phyloP scores from a whole-genome alignment of 2,888 invertebrate genomes.

The Heliconius erato region DNA sequence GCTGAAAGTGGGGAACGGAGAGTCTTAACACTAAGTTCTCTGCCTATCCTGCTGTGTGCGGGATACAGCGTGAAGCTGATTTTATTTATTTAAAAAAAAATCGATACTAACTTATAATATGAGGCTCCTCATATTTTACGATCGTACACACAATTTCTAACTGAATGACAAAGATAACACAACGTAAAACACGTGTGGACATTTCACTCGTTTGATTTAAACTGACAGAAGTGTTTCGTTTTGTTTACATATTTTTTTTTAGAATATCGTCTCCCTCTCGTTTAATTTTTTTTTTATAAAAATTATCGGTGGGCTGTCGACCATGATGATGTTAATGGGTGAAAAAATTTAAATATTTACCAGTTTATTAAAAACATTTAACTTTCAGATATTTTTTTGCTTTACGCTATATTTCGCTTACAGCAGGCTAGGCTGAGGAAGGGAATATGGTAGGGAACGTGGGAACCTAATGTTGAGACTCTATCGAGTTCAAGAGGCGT shows the following conservation, averaged over 20 bases:
- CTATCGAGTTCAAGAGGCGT: too few species aligned
- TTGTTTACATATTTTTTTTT: constrained; percentile 10
- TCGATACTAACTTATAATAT: constrained; percentile 31
- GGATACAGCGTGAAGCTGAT: too few species aligned
- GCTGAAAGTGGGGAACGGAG: too few species aligned
- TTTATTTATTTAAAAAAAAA: too few species aligned
- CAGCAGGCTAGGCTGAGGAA: too few species aligned
- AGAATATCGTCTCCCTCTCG: not conserved
- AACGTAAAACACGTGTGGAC: constrained; percentile 45
- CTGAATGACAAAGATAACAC: constrained; percentile 42
- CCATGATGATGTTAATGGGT: not conserved
- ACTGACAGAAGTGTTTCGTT: constrained; percentile 37
- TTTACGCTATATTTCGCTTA: too few species aligned
- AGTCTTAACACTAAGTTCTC: too few species aligned
- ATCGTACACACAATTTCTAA: constrained; percentile 32
- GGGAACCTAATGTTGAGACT: too few species aligned
- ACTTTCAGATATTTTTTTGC: not conserved
- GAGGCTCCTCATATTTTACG: constrained; percentile 15
- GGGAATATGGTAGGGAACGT: too few species aligned
- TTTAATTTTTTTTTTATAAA: not conserved
- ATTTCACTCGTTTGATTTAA: constrained; percentile 37
- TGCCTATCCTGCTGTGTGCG: too few species aligned
- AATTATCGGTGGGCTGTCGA: not conserved
- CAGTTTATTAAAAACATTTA: not conserved
- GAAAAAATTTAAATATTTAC: not conserved